Base-by-base conservation (phyloP, 1,140 invertebrate genomes). In the Anthonomus grandis region DNA sequence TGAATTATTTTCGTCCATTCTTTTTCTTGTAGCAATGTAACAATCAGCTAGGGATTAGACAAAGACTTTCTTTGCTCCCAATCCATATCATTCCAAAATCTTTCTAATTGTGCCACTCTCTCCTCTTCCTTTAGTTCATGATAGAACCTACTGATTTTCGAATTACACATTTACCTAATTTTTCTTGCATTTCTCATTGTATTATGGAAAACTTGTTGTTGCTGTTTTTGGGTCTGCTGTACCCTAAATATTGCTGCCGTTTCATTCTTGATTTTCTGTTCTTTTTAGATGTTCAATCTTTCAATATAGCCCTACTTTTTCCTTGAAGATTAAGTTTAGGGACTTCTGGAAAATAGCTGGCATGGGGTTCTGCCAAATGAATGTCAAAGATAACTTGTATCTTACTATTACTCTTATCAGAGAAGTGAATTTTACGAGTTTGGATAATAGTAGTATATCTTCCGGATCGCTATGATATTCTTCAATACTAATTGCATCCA, bases 21-120 rank as follows among this genome's bases (percentile, higher is more conserved):
- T 39, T 39, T 39, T 39, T 12, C 15, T 39, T 39, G 37, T 39
- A 39, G 37, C 37, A 39, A 39, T 13, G 37, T 39, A 15, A 13
- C 37, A 39, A 15, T 39, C 37, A 13, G 17, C 37, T 39, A 39
- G 37, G 37, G 37, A 39, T 39, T 9, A 39, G 37, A 39, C 37
- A 39, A 39, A 39, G 5, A 39, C 17, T 39, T 39, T 39, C 37
- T 39, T 39, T 39, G 37, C 37, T 39, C 37, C 37, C 37, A 39
- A 39, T 39, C 13, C 37, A 39, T 39, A 39, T 39, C 9, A 39
- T 39, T 39, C 37, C 37, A 39, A 15, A 39, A 39, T 9, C 37
- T 39, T 13, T 39, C 15, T n/a, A n/a, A 17, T 39, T 39, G 37
- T 39, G 37, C 37, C 37, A 39, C 37, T 39, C 37, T 39, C 17